Percentiles rank a stretch among this genome's conserved stretches.
phyloP scores from a whole-genome alignment of 2,113 vertebrate species.

The Mesoclemmys tuberculata region DNA sequence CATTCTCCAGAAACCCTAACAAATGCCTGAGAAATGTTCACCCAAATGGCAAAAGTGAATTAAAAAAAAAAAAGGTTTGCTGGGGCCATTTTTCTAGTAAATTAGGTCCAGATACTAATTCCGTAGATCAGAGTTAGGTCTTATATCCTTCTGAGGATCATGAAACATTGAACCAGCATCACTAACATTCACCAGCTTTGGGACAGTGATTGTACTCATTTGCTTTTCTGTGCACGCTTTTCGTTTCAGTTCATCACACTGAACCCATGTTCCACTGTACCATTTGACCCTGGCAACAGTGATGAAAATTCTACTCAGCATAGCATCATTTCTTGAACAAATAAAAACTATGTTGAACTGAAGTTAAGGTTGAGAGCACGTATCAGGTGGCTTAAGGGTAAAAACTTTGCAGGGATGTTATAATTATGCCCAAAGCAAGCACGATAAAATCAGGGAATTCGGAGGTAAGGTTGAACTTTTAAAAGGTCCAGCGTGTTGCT shows the following conservation, averaged over 20 bases:
- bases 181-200: background rate
- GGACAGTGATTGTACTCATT: background rate
- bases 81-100: background rate
- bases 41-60: background rate
- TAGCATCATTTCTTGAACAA: background rate
- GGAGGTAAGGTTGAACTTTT: background rate
- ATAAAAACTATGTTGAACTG: background rate
- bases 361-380: background rate
- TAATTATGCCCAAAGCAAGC: background rate
- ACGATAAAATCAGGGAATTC: background rate
- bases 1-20: constrained; percentile 14
- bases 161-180: background rate
- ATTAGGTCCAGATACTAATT: constrained; percentile 2
- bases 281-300: background rate
- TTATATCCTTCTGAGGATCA: background rate
- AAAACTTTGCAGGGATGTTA: background rate
- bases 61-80: constrained; percentile 1
- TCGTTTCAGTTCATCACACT: background rate
- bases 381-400: background rate
- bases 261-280: background rate
- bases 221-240: background rate
- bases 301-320: background rate
- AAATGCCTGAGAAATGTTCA: background rate
- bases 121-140: background rate
- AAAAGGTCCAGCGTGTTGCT: background rate